Percentiles rank a stretch among this genome's conserved stretches.
Conservation (phyloP, 2,113 vertebrate genomes). For the Neolamprologus hecqui region DNA sequence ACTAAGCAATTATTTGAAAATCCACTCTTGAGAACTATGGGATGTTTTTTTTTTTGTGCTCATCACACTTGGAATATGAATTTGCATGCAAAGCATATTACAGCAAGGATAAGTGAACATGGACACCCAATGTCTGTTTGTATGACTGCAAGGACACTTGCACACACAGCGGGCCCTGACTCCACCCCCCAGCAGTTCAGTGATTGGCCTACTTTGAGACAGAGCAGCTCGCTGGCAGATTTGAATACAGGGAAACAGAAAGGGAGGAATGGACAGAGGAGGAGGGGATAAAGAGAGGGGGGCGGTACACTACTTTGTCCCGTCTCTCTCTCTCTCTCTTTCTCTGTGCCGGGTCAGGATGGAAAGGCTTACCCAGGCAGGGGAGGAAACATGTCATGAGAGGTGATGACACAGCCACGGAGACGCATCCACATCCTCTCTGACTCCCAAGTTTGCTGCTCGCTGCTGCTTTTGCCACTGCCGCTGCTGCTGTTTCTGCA, state of each 20-base stretch:
- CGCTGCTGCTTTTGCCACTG: background rate
- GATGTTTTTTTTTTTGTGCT: background rate
- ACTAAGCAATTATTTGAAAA: background rate
- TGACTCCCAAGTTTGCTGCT: conserved; percentile 17
- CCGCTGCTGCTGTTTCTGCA: background rate
- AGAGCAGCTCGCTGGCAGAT: conserved; percentile 46
- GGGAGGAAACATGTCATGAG: conserved; percentile 66
- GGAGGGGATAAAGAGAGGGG: conserved; percentile 2
- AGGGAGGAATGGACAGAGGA: conserved; percentile 17
- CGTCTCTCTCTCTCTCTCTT: conserved; percentile 12
- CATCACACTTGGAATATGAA: background rate
- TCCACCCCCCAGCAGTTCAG: conserved; percentile 16
- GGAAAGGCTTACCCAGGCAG: conserved; percentile 54
- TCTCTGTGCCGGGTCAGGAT: conserved; percentile 49
- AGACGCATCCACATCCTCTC: conserved; percentile 44
- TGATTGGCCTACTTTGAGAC: conserved; percentile 51
- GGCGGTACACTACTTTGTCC: conserved; percentile 46
- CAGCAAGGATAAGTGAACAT: background rate
- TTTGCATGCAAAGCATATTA: background rate
- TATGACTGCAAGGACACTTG: background rate
- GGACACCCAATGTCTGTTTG: background rate
- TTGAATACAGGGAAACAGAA: conserved; percentile 42
- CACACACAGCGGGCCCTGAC: background rate
- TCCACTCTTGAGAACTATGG: background rate
- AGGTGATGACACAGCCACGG: conserved; percentile 61